A percentile compares a stretch with the other conserved stretches of the same genome.
phyloP scores from a whole-genome alignment of 1,140 invertebrate species.

The Notospermus geniculatus region DNA sequence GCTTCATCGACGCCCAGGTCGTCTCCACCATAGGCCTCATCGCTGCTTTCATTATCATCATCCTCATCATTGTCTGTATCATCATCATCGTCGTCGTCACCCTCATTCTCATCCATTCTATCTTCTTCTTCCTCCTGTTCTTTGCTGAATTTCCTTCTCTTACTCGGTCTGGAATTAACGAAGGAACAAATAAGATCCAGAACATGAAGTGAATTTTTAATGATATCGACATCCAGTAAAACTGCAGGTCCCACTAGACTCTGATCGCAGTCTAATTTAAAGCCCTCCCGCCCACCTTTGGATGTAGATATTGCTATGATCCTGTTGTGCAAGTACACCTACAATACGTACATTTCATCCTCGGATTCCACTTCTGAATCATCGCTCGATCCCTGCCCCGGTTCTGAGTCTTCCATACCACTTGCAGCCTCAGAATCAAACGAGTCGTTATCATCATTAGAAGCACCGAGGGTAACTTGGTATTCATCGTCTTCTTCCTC shows the following conservation, averaged over 20 bases:
- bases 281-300: no score
- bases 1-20: constrained; percentile 55
- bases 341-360: no score
- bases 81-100: constrained; percentile 34
- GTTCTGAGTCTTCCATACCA: constrained; percentile 17
- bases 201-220: no score
- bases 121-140: constrained; percentile 16
- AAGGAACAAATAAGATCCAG: no score
- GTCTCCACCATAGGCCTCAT: constrained; percentile 39
- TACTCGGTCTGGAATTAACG: no score
- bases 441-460: constrained; percentile 23
- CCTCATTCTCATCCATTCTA: neutral
- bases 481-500: constrained; percentile 23
- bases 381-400: no score
- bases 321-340: no score
- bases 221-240: no score
- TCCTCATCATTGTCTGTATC: constrained; percentile 34
- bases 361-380: no score
- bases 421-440: constrained; percentile 31
- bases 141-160: constrained; percentile 13
- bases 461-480: constrained; percentile 10
- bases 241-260: no score
- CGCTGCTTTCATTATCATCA: constrained; percentile 12
- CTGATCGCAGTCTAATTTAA: no score
- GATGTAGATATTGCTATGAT: no score